Base-by-base conservation (phyloP, 2,113 vertebrate species). In the Sander lucioperca region DNA sequence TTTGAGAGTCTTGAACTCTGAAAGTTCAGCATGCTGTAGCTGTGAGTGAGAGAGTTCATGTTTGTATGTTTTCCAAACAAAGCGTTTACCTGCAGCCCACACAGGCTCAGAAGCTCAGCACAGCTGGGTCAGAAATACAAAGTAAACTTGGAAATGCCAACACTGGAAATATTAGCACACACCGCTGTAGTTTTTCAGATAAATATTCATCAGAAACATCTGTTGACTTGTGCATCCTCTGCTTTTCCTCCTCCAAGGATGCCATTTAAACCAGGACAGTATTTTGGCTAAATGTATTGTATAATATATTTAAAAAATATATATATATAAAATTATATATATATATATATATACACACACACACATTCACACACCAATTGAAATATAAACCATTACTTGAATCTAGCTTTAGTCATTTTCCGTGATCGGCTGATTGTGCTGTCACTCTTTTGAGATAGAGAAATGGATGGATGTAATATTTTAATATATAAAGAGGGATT, bases 181-280 rank as follows among this genome's bases (percentile, higher is more conserved):
- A 53, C 3, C 30, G 56, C 69, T 66, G 74, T 19, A 5, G 47
- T 27, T 27, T 18, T 64, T 57, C n/a, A 68, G 27, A 63, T 78
- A 2, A 10, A 76, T 64, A 61, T 58, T 64, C 33, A 77, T 57
- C 58, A 54, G 27, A 69, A 30, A 25, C 18, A 36, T 51, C 53
- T 74, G 45, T 56, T 77, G 14, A 77, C 66, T 27, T 43, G 57
- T 62, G 45, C 25, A 5, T 56, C 43, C 53, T 25, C 18, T 21
- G 18, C 36, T 71, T 45, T 4, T 39, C 18, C 9, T 61, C 45
- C 19, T 77, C 47, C 61, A 27, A 77, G 39, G 80, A 78, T 53
- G 64, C 56, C n/a, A 19, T 43, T 23, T 27, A 39, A 39, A 87
- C 85, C 75, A 45, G 21, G 27, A 80, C 88, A 89, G 88, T 89